A percentile compares a stretch with the other conserved stretches of the same genome.
Conservation (phyloP, 2,888 invertebrate species). For the Pheosia tremula region DNA sequence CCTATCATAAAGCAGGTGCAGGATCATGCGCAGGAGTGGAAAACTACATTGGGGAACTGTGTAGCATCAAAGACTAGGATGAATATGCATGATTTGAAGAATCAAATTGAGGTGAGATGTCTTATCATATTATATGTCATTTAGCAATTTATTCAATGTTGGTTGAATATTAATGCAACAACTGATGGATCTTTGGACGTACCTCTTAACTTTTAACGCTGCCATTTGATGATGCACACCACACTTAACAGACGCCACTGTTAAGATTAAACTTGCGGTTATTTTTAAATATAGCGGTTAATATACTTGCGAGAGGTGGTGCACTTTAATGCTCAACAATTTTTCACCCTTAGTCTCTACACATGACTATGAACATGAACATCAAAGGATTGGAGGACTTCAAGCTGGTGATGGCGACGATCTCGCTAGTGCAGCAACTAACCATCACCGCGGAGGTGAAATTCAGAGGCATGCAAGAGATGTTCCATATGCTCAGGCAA, state of each 20-base stretch:
- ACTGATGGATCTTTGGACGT: too few species aligned
- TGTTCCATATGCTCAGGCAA: slow-evolving; percentile 89
- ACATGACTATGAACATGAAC: slow-evolving; percentile 88
- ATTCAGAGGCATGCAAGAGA: slow-evolving; percentile 90
- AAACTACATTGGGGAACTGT: slow-evolving; percentile 88
- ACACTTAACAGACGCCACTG: too few species aligned
- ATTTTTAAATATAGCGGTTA: too few species aligned
- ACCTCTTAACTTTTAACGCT: too few species aligned
- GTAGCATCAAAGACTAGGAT: slow-evolving; percentile 87
- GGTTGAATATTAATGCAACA: too few species aligned
- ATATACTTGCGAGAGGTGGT: too few species aligned
- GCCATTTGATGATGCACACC: too few species aligned
- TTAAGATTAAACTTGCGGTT: too few species aligned
- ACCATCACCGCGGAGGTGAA: slow-evolving; percentile 91
- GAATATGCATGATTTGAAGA: slow-evolving; percentile 88
- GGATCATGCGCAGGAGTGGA: slow-evolving; percentile 92
- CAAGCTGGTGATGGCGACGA: slow-evolving; percentile 93
- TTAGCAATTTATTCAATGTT: too few species aligned
- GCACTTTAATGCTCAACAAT: too few species aligned
- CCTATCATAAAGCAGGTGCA: slow-evolving; percentile 87
- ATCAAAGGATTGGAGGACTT: slow-evolving; percentile 92
- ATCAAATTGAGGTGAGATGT: slow-evolving; percentile 87
- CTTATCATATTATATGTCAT: too few species aligned
- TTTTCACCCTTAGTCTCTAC: slow-evolving; percentile 73
- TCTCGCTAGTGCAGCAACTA: slow-evolving; percentile 89